Evolutionary conservation across 1,140 invertebrate species (phyloP).

Genomic region (Drosophila novamexicana): DNA sequence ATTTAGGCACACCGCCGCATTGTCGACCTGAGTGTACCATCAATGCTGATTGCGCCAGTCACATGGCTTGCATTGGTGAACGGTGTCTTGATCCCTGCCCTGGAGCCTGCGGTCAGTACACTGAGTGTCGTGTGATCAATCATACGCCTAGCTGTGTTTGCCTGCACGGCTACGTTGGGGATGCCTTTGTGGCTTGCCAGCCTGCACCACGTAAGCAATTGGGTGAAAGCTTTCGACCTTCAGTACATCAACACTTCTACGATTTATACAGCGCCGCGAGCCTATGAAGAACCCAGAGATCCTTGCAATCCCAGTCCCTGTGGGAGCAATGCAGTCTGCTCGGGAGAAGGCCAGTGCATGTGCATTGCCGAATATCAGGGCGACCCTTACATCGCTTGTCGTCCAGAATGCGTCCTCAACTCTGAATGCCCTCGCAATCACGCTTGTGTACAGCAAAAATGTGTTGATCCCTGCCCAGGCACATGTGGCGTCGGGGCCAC

Average conservation of each 20-base stretch:
- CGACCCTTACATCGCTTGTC: slow-evolving; percentile 88
- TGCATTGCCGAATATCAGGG: slow-evolving; percentile 88
- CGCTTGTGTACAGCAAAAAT: slow-evolving; percentile 90
- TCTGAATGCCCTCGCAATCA: slow-evolving; percentile 90
- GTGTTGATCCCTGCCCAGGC: slow-evolving; percentile 90
- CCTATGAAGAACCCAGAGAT: slow-evolving; percentile 85
- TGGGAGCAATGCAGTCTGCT: slow-evolving; percentile 88
- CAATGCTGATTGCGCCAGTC: slow-evolving; percentile 90
- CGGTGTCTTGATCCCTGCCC: slow-evolving; percentile 90
- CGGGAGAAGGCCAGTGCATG: slow-evolving; percentile 89
- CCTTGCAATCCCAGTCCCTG: slow-evolving; percentile 85
- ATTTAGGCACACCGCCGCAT: slow-evolving; percentile 89
- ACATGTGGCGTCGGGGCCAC: slow-evolving; percentile 90
- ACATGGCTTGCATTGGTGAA: slow-evolving; percentile 88
- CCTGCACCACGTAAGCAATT: slow-evolving; percentile 79
- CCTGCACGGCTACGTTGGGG: slow-evolving; percentile 89
- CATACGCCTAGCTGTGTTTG: slow-evolving; percentile 93
- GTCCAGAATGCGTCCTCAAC: slow-evolving; percentile 93
- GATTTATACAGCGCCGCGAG: slow-evolving; percentile 54
- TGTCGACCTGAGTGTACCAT: slow-evolving; percentile 91
- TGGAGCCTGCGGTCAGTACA: slow-evolving; percentile 92
- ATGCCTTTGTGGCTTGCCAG: slow-evolving; percentile 90
- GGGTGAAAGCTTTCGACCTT: background rate
- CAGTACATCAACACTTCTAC: slow-evolving; percentile 48
- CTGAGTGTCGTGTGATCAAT: slow-evolving; percentile 92